Percentiles rank a stretch among this genome's conserved stretches.
phyloP scores from a whole-genome alignment of 1,140 invertebrate genomes.

The Drosophila pectinifera region DNA sequence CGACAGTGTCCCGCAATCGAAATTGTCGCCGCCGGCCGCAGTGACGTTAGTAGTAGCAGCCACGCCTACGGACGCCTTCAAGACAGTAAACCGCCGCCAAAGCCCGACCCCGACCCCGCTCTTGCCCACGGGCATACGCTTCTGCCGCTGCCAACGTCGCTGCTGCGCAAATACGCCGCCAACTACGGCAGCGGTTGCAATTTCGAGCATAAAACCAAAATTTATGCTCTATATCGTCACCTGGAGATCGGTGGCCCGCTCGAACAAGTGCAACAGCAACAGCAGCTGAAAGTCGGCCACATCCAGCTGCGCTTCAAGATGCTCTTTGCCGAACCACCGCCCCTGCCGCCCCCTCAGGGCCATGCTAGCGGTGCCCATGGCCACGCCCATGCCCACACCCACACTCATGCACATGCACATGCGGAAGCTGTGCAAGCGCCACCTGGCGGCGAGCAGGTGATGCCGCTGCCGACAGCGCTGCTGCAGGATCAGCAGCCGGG shows the following conservation, averaged over 20 bases:
- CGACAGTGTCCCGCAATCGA: conserved; percentile 61
- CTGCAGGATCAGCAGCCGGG: conserved; percentile 61
- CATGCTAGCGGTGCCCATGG: conserved; percentile 21
- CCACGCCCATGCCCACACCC: conserved; percentile 37
- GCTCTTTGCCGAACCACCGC: conserved; percentile 69
- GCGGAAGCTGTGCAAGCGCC: conserved; percentile 9
- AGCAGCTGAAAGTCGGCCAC: conserved; percentile 74
- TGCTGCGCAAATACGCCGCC: conserved; percentile 60
- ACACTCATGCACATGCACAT: conserved; percentile 25
- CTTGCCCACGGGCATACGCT: conserved; percentile 40
- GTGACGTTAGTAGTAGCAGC: conserved; percentile 37
- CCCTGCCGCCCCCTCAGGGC: conserved; percentile 34
- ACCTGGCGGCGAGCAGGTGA: conserved; percentile 26
- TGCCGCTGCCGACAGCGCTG: conserved; percentile 47
- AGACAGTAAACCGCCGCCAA: conserved; percentile 1
- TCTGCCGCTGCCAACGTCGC: conserved; percentile 48
- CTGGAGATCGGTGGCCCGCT: conserved; percentile 75
- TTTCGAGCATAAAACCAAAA: conserved; percentile 81
- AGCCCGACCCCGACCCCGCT: conserved; percentile 14
- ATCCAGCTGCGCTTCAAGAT: conserved; percentile 71
- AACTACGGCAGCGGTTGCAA: conserved; percentile 71
- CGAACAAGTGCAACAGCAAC: conserved; percentile 82
- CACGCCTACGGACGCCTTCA: conserved; percentile 40
- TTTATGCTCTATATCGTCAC: conserved; percentile 84
- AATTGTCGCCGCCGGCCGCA: conserved; percentile 50